These are phyloP conservation scores for Caerostris extrusa DNA, from an alignment of 1,140 invertebrate species.

Conservation along the genomic window DNA sequence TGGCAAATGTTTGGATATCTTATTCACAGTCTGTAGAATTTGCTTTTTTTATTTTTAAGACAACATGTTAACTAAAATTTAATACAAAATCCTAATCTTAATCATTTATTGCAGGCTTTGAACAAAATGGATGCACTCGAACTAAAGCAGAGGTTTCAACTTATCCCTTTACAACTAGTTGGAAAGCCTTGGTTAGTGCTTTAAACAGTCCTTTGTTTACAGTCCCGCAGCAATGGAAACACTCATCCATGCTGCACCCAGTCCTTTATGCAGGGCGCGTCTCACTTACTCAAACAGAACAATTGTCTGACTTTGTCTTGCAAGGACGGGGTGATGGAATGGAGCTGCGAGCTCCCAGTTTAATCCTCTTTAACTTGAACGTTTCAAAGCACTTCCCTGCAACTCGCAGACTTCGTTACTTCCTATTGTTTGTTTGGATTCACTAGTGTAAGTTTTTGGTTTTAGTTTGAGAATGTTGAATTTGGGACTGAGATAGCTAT, in stretches of 20 bases:
- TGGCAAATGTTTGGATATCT: too few relatives aligned
- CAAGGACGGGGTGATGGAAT: background rate
- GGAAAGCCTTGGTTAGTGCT: too few relatives aligned
- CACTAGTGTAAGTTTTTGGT: background rate
- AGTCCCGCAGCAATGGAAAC: background rate
- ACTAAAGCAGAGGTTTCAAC: too few relatives aligned
- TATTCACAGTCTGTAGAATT: too few relatives aligned
- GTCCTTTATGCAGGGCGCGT: background rate
- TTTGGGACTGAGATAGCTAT: too few relatives aligned
- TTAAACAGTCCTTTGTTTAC: background rate
- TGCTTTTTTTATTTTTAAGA: too few relatives aligned
- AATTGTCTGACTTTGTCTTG: background rate
- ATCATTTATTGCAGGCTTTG: too few relatives aligned
- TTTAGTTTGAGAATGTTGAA: background rate
- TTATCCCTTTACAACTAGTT: too few relatives aligned
- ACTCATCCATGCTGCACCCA: background rate
- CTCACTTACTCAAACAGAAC: background rate
- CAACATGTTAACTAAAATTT: too few relatives aligned
- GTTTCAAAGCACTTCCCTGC: background rate
- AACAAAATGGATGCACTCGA: too few relatives aligned
- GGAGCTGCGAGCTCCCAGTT: background rate
- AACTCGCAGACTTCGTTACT: background rate
- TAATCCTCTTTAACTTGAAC: background rate
- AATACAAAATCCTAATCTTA: too few relatives aligned
- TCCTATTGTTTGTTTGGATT: background rate